These are phyloP conservation scores for Hirtodrosophila trivittata DNA, from an alignment of 2,888 invertebrate species.

Conservation along the genomic window DNA sequence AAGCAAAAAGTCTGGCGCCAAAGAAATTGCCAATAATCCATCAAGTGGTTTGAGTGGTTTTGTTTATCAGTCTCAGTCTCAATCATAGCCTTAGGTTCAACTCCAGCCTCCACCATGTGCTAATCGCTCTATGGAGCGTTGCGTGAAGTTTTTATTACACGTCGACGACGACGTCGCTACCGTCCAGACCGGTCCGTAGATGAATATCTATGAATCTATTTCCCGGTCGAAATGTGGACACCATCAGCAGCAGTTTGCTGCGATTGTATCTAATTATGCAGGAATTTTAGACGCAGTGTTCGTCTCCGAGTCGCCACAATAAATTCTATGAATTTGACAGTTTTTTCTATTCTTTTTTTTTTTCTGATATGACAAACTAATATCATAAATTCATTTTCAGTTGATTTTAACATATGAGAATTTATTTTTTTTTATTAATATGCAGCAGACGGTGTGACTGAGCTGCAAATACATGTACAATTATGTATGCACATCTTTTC, in stretches of 20 bases:
- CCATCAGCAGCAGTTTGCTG: slow-evolving; percentile 17
- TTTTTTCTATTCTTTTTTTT: slow-evolving; percentile 23
- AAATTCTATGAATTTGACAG: slow-evolving; percentile 63
- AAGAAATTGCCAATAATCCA: slow-evolving; percentile 74
- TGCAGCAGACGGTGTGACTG: no score
- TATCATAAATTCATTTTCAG: slow-evolving; percentile 50
- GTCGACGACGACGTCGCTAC: slow-evolving; percentile 51
- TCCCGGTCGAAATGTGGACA: slow-evolving; percentile 54
- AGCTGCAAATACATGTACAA: no score
- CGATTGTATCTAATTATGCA: slow-evolving; percentile 61
- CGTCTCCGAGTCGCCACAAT: slow-evolving; percentile 66
- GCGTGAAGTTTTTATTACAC: slow-evolving; percentile 72
- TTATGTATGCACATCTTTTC: no score
- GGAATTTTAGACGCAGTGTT: slow-evolving; percentile 55
- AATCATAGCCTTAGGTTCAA: slow-evolving; percentile 4
- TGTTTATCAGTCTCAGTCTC: slow-evolving; percentile 38
- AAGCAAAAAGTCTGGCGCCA: slow-evolving; percentile 68
- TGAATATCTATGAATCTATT: slow-evolving; percentile 55
- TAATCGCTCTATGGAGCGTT: slow-evolving; percentile 54
- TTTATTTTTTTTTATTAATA: slow-evolving; percentile 1
- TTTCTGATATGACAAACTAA: slow-evolving; percentile 27
- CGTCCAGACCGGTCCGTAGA: slow-evolving; percentile 63
- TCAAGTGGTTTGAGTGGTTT: slow-evolving; percentile 59
- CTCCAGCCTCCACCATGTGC: slow-evolving; percentile 58
- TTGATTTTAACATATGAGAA: background rate